A percentile compares a stretch with the other conserved stretches of the same genome.
phyloP scores from a whole-genome alignment of 2,888 invertebrate genomes.

The Charanyca ferruginea region DNA sequence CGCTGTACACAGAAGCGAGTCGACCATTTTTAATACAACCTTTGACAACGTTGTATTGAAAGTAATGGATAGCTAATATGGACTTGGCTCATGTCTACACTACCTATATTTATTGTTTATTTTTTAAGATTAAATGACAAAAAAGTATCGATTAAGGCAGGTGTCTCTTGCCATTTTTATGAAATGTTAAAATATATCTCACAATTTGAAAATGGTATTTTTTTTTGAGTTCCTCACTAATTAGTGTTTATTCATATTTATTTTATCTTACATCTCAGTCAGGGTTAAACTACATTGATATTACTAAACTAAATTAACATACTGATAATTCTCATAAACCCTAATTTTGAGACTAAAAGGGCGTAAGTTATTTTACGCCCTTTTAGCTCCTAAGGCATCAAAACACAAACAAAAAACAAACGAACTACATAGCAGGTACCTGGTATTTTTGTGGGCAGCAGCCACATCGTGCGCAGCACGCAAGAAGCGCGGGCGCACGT shows the following conservation, averaged over 20 bases:
- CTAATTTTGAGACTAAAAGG: conserved; percentile 4
- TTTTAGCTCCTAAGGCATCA: conserved; percentile 13
- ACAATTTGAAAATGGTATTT: background rate
- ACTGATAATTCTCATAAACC: conserved; percentile 29
- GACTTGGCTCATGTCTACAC: too few relatives aligned
- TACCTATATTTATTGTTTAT: too few relatives aligned
- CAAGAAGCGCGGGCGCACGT: conserved; percentile 93
- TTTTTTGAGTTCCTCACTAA: background rate
- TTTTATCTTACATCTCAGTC: background rate
- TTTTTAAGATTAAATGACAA: too few relatives aligned
- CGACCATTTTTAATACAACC: too few relatives aligned
- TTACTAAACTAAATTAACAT: conserved; percentile 6
- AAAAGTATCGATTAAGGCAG: too few relatives aligned
- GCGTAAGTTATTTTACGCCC: background rate
- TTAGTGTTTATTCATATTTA: background rate
- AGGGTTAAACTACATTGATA: background rate
- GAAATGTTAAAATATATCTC: background rate
- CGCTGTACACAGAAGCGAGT: too few relatives aligned
- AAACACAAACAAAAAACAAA: conserved; percentile 18
- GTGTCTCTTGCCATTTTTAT: too few relatives aligned
- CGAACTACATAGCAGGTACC: conserved; percentile 87
- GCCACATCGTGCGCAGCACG: conserved; percentile 96
- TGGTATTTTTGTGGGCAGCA: conserved; percentile 97
- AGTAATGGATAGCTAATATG: too few relatives aligned
- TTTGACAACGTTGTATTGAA: too few relatives aligned